Evolutionary conservation across 2,113 vertebrate species (phyloP).

Genomic region (Poeciliopsis turrubarensis): DNA sequence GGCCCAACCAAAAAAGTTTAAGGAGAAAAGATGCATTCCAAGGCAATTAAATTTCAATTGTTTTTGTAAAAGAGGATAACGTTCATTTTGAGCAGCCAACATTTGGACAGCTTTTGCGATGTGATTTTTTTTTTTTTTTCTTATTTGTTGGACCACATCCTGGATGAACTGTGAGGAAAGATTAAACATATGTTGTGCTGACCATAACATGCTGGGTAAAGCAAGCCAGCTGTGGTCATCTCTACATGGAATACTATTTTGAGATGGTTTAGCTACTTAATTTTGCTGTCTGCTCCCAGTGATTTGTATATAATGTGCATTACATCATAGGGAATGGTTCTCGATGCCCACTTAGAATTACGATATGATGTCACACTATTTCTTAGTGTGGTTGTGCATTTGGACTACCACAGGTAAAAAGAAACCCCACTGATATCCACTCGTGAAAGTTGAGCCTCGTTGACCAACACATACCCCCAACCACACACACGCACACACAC

Average conservation of each 20-base stretch:
- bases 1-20: too few relatives aligned
- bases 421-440: constrained; percentile 6
- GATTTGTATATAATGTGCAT: constrained; percentile 46
- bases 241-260: constrained; percentile 53
- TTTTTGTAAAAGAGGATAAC: too few relatives aligned
- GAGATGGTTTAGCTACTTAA: constrained; percentile 48
- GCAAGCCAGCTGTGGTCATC: constrained; percentile 47
- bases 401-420: constrained; percentile 24
- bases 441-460: neutral
- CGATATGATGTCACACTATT: constrained; percentile 69
- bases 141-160: neutral
- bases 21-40: too few relatives aligned
- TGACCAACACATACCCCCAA: neutral
- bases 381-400: constrained; percentile 18
- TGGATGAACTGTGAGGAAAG: constrained; percentile 35
- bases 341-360: constrained; percentile 54
- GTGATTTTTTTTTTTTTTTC: neutral
- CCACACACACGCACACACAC: neutral
- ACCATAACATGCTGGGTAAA: constrained; percentile 34
- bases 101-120: neutral
- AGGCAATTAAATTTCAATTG: too few relatives aligned
- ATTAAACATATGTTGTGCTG: constrained; percentile 6
- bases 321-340: constrained; percentile 70
- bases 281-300: constrained; percentile 65
- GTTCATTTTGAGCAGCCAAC: too few relatives aligned